Base-by-base conservation (phyloP, 2,113 vertebrate genomes). In the Epinephelus moara region DNA sequence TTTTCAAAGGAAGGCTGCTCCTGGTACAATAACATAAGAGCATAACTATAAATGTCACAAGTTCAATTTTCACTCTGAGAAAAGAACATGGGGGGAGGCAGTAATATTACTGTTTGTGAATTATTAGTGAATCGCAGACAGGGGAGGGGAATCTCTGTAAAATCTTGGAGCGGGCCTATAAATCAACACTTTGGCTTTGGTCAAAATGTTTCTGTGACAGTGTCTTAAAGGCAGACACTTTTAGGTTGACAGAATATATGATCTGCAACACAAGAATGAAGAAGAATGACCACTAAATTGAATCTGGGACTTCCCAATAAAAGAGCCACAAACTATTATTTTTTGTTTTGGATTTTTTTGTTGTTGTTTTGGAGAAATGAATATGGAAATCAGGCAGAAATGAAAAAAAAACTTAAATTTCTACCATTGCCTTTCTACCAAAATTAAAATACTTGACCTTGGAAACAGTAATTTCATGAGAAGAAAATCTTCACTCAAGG, bases 11-110 rank as follows among this genome's bases (percentile, higher is more conserved):
- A 75, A 42, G 52, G 68, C 14, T 66, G n/a, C 77, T 83, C 79
- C 82, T 86, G 83, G 84, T 82, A 79, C 85, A 92, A 90, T 72
- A 85, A 89, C 78, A 88, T 84, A 74, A 89, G 75, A 87, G 69
- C 57, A 10, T 1, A 69, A 70, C 84, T 84, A 63, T 89, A 87
- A 90, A 94, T 85, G 88, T 90, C 83, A 75, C 76, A 49, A 87
- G 82, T 84, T 88, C 72, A 80, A 59, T 89, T 86, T 85, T 80
- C 79, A 92, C 69, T 60, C 72, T 21, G 63, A 72, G 83, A 53
- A 25, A 64, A 75, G 80, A 82, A 60, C 75, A 69, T 1, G 60
- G 73, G 66, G 67, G 80, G 52, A 40, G 60, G 56, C 42, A 60
- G 70, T 72, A 63, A 89, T 66, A 75, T 82, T 74, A 88, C 60